Base-by-base conservation (phyloP, 2,113 vertebrate species). In the Trochalopteron elliotii region DNA sequence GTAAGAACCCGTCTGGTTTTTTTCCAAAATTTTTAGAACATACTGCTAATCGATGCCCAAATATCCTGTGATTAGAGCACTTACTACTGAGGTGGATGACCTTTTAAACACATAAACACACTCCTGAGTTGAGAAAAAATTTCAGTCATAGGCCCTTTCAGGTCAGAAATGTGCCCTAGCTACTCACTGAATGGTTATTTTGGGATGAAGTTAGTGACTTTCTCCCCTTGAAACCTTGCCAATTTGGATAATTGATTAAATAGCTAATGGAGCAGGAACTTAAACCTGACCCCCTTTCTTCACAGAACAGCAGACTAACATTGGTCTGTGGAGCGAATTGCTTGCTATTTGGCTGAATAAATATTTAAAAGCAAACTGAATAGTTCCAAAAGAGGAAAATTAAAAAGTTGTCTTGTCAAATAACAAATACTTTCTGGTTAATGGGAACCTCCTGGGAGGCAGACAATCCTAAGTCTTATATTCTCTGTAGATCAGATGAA, bases 161-260 rank as follows among this genome's bases (percentile, higher is more conserved):
- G 81, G 76, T 81, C 44, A 87, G 76, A 90, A 93, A 55, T 37
- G 12, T 89, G 69, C 56, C 69, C 61, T 91, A 78, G 69, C 86
- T 90, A 53, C 91, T 81, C 42, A 74, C 39, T 64, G 64, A 92
- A 74, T 70, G 50, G 79, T 87, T 95, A 92, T 93, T 95, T 89
- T 81, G 56, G 72, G 83, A 87, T 81, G 80, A 93, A 97, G 60
- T 59, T 52, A 90, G 72, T 45, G 52, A 67, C 72, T 89, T 84
- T 91, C 65, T 91, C 49, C 49, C 57, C 65, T 87, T 91, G 89
- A 91, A 94, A 96, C 60, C 85, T 91, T 85, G 80, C 84, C 94
- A 83, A 12, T 96, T 84, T 91, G n/a, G 63, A 72, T 95, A 96
- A 95, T 93, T 89, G 87, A 96, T 96, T 96, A 93, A 96, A 95